Evolutionary conservation across 2,113 vertebrate genomes (phyloP), one percentile per base, ranked within the genome.

Genomic region (Prunella himalayana): DNA sequence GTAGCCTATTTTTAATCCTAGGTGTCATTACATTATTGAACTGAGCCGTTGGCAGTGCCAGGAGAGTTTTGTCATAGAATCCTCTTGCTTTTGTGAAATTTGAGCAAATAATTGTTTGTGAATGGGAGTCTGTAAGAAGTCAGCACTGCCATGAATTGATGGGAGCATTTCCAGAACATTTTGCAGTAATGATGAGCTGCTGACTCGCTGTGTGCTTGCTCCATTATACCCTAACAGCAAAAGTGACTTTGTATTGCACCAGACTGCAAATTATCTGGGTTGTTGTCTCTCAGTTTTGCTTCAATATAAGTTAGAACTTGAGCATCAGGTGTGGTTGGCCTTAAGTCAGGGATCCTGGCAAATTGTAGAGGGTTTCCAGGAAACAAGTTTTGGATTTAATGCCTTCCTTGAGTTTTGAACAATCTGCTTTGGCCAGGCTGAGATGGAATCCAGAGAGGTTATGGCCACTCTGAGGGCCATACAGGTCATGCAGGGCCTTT

Each of bases 51-150:
- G 93, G 93, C 95, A 91, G 82, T 80, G 95, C 91, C 88, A 31
- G 31, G 91, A 94, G 93, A 97, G 88, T 96, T 98, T 97, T 97
- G 92, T 97, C 87, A 31, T 90, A 90, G 92, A 91, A 91, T 96
- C 92, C 84, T 96, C 87, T 87, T 78, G 90, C 93, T 96, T 97
- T 95, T 61, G 69, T 95, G 96, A 97, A 96, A 97, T 95, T 95
- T 94, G 90, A 97, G 96, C 93, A 95, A 98, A 97, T 96, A 97
- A 97, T 96, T 97, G 95, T 95, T 97, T 54, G 0, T 86, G 92
- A 97, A 88, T 89, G 89, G 86, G 92, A 87, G 92, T 83, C 94
- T 96, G 81, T 97, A 88, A 97, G 95, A 97, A 92, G 88, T 82
- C 92, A 83, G 80, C 2, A 2, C 94, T 95, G 88, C 96, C 80